Evolutionary conservation across 2,113 vertebrate species (phyloP), one percentile per base, ranked within the genome.

Genomic region (Rattus norvegicus): DNA sequence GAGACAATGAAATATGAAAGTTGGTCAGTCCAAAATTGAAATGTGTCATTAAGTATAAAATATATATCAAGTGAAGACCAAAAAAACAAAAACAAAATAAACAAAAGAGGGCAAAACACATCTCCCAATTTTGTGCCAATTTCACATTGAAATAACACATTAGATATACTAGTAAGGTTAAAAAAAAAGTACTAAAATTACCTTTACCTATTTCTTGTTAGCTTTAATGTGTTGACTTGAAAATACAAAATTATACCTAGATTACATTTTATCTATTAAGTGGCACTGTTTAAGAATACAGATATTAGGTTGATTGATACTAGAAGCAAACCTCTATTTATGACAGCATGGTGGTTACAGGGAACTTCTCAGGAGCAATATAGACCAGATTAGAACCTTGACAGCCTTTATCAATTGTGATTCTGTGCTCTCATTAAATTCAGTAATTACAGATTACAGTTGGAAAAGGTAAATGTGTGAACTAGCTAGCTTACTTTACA

Each of bases 61-160:
- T 63, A 80, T 2, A 77, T 2, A 70, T 33, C 52, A n/a, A 19
- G 30, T 87, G 63, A 49, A 43, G 43, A 43, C 43, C 3, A 43
- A 43, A 43, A 43, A 43, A 43, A 43, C 43, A 43, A 84, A 47
- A 30, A 28, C 13, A 84, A 84, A 84, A 61, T 39, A 61, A 83
- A 28, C 56, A 67, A 79, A 52, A 67, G 5, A 49, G 11, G 28
- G 30, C 69, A 39, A 19, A 81, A 85, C 79, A 33, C 77, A 39
- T 16, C 8, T 86, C 54, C n/a, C 54, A 67, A 86, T 2, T 93
- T 91, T 88, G 70, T 67, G 87, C 13, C 49, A 24, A 93, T 89
- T 85, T 63, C 9, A 94, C 8, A 28, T 39, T 95, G 73, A 92
- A 96, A 76, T 77, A 86, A 92, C 47, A 72, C 20, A 54, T 12